These are phyloP conservation scores for Hemicentrotus pulcherrimus DNA, from an alignment of 35 echinoderm and acorn worm genomes.

Conservation along the genomic window DNA sequence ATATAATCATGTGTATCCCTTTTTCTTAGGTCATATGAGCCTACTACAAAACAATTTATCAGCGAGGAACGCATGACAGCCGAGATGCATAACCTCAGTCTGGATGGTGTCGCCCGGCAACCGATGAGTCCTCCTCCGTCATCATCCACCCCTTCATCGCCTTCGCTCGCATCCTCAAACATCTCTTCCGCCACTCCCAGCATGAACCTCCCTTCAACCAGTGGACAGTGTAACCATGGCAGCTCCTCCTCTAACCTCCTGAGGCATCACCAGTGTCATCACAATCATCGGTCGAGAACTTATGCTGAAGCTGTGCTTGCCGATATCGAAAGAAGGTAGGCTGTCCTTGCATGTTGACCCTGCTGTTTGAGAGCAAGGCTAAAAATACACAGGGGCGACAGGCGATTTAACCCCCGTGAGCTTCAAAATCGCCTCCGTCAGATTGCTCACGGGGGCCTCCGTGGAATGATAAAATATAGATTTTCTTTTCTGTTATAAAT, in stretches of 20 bases:
- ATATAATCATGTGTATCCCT: neutral
- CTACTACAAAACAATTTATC: constrained; percentile 67
- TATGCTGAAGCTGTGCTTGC: constrained; percentile 37
- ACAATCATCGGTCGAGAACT: neutral
- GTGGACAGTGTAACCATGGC: constrained; percentile 21
- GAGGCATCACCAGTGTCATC: constrained; percentile 20
- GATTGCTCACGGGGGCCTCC: too few species aligned
- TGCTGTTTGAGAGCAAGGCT: too few species aligned
- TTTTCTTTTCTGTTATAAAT: too few species aligned
- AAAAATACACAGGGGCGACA: too few species aligned
- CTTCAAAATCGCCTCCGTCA: too few species aligned
- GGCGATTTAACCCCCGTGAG: too few species aligned
- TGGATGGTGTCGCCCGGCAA: constrained; percentile 18
- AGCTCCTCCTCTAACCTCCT: neutral
- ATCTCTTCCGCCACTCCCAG: neutral
- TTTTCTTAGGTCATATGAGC: constrained; percentile 43
- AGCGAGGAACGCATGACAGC: constrained; percentile 83
- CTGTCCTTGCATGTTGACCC: neutral
- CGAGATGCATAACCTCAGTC: constrained; percentile 65
- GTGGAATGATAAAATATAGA: too few species aligned
- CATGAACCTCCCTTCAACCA: neutral
- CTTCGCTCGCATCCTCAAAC: neutral
- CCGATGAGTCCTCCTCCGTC: neutral
- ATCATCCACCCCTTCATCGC: neutral
- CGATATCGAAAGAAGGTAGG: constrained; percentile 67